Evolutionary conservation across 2,797 vertebrate genomes (phyloP), one percentile per base, ranked within the genome.

Genomic region (Leptodactylus fallax): DNA sequence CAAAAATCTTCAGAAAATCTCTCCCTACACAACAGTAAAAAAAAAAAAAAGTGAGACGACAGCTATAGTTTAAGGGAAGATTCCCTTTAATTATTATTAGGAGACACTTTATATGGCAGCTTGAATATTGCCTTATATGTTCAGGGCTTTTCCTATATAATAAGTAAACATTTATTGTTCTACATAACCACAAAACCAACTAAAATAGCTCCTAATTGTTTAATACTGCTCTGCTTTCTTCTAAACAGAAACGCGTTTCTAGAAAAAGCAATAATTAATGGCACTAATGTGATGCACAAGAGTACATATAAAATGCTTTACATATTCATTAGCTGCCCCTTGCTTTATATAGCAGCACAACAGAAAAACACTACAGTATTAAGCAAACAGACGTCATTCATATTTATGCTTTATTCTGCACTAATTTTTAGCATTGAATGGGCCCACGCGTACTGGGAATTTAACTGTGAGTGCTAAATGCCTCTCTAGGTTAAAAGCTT

Each of bases 321-420:
- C 81, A 88, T 84, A 84, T 79, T 79, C 72, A 88, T 88, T 79
- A 88, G 60, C 63, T 55, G 63, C 69, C 63, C 74, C 53, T 61
- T 60, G 51, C 56, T 88, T 87, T 83, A 87, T 56, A 87, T 58
- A 79, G 71, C 86, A 25, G 17, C 83, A 71, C 45, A 27, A 53
- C 8, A 69, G 55, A 87, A 82, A 76, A n/a, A 58, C 65, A 86
- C 25, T 79, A 67, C 74, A 58, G 61, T 45, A 53, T 77, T 23
- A 83, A 69, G 74, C 25, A 83, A 79, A 55, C 61, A 79, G 76
- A 79, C 76, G 51, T 84, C 65, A 81, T 81, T 80, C 82, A 79
- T 80, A 79, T 84, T 85, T 36, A 74, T 72, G 74, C 74, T 88
- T 79, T 27, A 84, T 84, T 79, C 63, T 36, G 21, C 21, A 16